These are phyloP conservation scores for Leptobrachium leishanense DNA, from an alignment of 2,113 vertebrate genomes.

Conservation along the genomic window DNA sequence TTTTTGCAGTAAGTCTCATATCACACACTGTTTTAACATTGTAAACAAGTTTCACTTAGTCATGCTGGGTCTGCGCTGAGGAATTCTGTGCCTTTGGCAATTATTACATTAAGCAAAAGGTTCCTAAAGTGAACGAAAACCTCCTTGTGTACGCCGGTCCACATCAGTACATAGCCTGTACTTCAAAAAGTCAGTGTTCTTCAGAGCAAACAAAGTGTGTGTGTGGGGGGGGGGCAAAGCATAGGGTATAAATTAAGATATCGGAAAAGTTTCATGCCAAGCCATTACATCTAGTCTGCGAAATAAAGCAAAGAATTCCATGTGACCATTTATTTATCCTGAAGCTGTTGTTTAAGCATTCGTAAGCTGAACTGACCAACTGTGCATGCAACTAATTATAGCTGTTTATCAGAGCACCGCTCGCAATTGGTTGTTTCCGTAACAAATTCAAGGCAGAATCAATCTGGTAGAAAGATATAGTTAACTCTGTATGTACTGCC, in stretches of 20 bases:
- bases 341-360: slow-evolving; percentile 30
- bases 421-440: neutral
- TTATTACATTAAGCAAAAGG: neutral
- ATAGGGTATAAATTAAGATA: slow-evolving; percentile 17
- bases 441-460: slow-evolving; percentile 14
- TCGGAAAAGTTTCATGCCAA: slow-evolving; percentile 7
- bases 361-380: slow-evolving; percentile 25
- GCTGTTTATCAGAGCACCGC: slow-evolving; percentile 33
- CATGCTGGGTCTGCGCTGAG: too few relatives aligned
- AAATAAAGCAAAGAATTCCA: slow-evolving; percentile 16
- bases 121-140: neutral
- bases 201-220: neutral
- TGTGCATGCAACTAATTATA: slow-evolving; percentile 47
- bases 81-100: too few relatives aligned
- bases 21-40: too few relatives aligned
- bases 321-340: slow-evolving; percentile 30
- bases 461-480: neutral
- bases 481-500: neutral
- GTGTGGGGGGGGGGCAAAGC: neutral
- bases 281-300: slow-evolving; percentile 22
- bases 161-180: neutral
- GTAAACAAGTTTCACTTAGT: too few relatives aligned
- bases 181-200: neutral
- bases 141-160: neutral
- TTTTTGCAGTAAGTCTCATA: too few relatives aligned